Percentiles rank a stretch among this genome's conserved stretches.
Conservation (phyloP, 1,140 invertebrate genomes). For the Bicyclus anynana region DNA sequence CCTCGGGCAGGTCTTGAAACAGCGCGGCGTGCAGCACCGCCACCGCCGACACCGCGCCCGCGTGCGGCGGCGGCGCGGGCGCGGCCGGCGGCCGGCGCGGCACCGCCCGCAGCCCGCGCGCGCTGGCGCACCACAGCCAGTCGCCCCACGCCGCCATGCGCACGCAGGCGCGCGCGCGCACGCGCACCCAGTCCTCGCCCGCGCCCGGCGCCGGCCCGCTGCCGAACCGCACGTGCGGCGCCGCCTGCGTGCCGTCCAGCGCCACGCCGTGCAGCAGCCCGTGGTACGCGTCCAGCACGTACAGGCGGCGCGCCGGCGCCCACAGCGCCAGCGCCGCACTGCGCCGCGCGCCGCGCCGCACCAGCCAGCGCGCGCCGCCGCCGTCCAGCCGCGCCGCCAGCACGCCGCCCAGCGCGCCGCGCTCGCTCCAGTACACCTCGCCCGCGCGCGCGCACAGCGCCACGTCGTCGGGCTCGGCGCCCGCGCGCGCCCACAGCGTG, state of each 20-base stretch:
- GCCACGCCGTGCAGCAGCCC: slow-evolving; percentile 39
- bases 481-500: slow-evolving; percentile 31
- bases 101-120: slow-evolving; percentile 36
- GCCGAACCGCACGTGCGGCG: slow-evolving; percentile 34
- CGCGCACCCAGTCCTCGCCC: slow-evolving; percentile 20
- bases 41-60: slow-evolving; percentile 38
- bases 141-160: slow-evolving; percentile 47
- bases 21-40: slow-evolving; percentile 34
- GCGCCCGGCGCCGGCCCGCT: slow-evolving; percentile 15
- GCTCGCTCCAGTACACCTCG: slow-evolving; percentile 47
- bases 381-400: slow-evolving; percentile 32
- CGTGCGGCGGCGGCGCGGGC: slow-evolving; percentile 14
- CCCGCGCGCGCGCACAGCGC: neutral
- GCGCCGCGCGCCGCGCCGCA: slow-evolving; percentile 51
- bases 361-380: slow-evolving; percentile 22
- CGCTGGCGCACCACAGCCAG: slow-evolving; percentile 43
- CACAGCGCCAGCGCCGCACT: slow-evolving; percentile 83
- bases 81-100: slow-evolving; percentile 27
- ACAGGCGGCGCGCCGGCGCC: slow-evolving; percentile 44
- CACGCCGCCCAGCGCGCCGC: slow-evolving; percentile 33
- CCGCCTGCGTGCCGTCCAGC: slow-evolving; percentile 34
- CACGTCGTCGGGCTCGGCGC: slow-evolving; percentile 47
- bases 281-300: slow-evolving; percentile 36
- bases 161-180: slow-evolving; percentile 32
- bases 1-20: slow-evolving; percentile 12